Evolutionary conservation across 2,113 vertebrate genomes (phyloP), one percentile per base, ranked within the genome.

Genomic region (Gadus chalcogrammus): DNA sequence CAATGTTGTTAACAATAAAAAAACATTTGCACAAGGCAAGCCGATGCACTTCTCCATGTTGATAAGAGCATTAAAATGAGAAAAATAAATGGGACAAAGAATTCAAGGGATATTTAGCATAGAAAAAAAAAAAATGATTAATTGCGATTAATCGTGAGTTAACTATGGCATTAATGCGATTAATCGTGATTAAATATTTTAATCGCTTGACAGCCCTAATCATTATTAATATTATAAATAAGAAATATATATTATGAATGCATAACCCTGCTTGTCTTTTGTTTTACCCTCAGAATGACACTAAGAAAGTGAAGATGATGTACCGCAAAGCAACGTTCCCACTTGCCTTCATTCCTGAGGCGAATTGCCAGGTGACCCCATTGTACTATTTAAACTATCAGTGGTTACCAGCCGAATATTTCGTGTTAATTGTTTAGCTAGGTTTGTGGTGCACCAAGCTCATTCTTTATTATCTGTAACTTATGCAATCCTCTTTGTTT

Each of bases 221-320:
- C n/a, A 24, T 24, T 24, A 24, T 24, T 24, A 24, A 24, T 35
- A 0, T 55, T 3, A 55, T 55, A 13, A 55, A 13, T 16, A 55
- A 13, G 2, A 35, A 55, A 12, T n/a, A n/a, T n/a, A n/a, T n/a
- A n/a, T n/a, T n/a, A 61, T 22, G 28, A 17, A 66, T 18, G 3
- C 2, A 12, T 8, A 0, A 5, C 11, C 15, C 16, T 64, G 59
- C 65, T n/a, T 8, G 42, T 20, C 5, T 69, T 31, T 75, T 20
- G 28, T 71, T 0, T 85, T 68, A 62, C 77, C 81, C 77, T 35
- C 79, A 98, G 96, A 93, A 84, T 27, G 89, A 93, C 64, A 94
- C 86, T 5, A 97, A 93, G 61, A 86, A 89, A 0, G 94, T 97
- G 71, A 91, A 93, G 68, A 95, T 98, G 95, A 98, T 98, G 96